A percentile compares a stretch with the other conserved stretches of the same genome.
These are phyloP conservation scores for Xestobium rufovillosum DNA, from an alignment of 2,888 invertebrate genomes.

Conservation along the genomic window DNA sequence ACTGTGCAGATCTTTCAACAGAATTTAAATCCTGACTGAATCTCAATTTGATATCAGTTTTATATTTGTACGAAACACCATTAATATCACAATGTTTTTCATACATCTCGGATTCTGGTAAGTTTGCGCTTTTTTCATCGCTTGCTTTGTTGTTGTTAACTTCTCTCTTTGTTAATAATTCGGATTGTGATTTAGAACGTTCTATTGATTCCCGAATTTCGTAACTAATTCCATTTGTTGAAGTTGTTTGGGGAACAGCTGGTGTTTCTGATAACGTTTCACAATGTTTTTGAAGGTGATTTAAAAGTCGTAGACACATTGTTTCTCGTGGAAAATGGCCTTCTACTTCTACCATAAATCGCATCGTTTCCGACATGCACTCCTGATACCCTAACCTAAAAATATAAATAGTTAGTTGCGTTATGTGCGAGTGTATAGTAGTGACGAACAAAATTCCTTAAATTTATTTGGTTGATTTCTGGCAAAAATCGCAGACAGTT, in stretches of 20 bases:
- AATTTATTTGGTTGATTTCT: no score
- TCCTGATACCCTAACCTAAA: conserved; percentile 77
- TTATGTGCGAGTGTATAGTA: not conserved
- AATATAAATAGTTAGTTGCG: conserved; percentile 9
- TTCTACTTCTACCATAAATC: conserved; percentile 81
- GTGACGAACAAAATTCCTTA: no score
- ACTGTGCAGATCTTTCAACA: conserved; percentile 28
- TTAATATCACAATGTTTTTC: conserved; percentile 23
- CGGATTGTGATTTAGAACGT: not conserved
- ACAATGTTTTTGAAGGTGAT: conserved; percentile 78
- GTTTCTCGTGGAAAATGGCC: conserved; percentile 74
- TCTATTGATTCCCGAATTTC: not conserved
- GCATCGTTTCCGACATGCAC: conserved; percentile 81
- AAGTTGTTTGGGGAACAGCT: conserved; percentile 13
- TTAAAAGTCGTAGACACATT: conserved; percentile 70
- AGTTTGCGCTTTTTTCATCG: conserved; percentile 41
- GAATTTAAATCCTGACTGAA: conserved; percentile 51
- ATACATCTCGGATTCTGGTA: conserved; percentile 39
- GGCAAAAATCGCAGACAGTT: conserved; percentile 30
- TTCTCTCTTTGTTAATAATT: conserved; percentile 23
- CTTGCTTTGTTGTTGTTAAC: conserved; percentile 35
- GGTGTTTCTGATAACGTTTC: conserved; percentile 49
- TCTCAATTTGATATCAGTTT: conserved; percentile 86
- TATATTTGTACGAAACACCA: conserved; percentile 76
- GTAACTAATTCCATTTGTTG: not conserved